Evolutionary conservation across 2,797 vertebrate genomes (phyloP).

Genomic region (Mergus octosetaceus): DNA sequence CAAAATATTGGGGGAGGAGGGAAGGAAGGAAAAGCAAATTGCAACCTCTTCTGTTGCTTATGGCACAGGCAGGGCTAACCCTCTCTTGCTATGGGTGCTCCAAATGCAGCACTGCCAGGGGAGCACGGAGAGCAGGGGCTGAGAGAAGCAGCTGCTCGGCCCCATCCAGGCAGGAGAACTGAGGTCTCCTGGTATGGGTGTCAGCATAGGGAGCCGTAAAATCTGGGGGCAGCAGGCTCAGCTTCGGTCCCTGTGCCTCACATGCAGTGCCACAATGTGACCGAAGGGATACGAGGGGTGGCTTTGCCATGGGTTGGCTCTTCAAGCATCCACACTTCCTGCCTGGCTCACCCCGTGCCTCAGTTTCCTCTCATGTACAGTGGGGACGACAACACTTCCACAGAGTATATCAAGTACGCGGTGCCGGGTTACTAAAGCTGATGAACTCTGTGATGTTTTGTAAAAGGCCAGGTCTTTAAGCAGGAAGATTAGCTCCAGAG

Average conservation of each 20-base stretch:
- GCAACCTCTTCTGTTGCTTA: neutral
- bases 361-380: neutral
- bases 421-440: rapidly evolving
- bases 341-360: neutral
- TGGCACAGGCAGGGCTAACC: rapidly evolving
- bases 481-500: neutral
- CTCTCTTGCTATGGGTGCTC: neutral
- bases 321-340: neutral
- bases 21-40: neutral
- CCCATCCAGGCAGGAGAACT: rapidly evolving
- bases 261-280: rapidly evolving
- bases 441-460: neutral
- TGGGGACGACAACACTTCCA: rapidly evolving
- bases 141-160: neutral
- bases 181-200: neutral
- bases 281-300: neutral
- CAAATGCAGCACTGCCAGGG: rapidly evolving
- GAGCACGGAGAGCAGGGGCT: neutral
- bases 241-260: neutral
- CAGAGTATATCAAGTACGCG: neutral
- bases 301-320: rapidly evolving
- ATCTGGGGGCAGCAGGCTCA: neutral
- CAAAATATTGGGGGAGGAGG: neutral
- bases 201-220: neutral
- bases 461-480: neutral